phyloP scores from a whole-genome alignment of 2,113 vertebrate genomes.

The Psittacula cyanocephala region DNA sequence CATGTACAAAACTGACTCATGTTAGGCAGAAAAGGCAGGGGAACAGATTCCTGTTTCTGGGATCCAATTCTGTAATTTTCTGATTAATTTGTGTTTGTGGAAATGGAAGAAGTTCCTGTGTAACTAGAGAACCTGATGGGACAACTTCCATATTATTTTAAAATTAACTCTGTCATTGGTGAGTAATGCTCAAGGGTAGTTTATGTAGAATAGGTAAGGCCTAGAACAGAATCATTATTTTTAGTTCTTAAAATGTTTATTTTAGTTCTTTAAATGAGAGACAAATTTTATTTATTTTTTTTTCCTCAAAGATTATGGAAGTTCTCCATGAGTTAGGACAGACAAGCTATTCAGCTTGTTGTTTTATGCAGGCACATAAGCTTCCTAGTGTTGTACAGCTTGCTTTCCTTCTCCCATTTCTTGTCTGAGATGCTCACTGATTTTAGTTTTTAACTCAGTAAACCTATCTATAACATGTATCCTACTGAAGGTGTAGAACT shows the following conservation, averaged over 20 bases:
- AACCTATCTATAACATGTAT: neutral
- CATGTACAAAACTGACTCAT: neutral
- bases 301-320: neutral
- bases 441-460: neutral
- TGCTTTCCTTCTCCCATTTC: neutral
- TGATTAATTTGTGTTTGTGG: neutral
- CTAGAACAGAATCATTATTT: neutral
- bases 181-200: neutral
- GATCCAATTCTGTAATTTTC: neutral
- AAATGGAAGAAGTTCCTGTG: neutral
- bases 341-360: neutral
- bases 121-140: neutral
- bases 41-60: neutral
- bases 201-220: neutral
- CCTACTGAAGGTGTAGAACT: neutral
- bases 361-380: neutral
- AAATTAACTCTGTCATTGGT: neutral
- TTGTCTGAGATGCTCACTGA: neutral
- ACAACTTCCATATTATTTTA: neutral
- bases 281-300: neutral
- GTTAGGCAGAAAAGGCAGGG: neutral
- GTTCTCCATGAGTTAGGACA: neutral
- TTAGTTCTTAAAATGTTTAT: neutral
- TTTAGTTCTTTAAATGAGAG: neutral
- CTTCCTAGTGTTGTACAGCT: neutral